phyloP scores from a whole-genome alignment of 2,888 invertebrate genomes.

The Drosophila testacea region DNA sequence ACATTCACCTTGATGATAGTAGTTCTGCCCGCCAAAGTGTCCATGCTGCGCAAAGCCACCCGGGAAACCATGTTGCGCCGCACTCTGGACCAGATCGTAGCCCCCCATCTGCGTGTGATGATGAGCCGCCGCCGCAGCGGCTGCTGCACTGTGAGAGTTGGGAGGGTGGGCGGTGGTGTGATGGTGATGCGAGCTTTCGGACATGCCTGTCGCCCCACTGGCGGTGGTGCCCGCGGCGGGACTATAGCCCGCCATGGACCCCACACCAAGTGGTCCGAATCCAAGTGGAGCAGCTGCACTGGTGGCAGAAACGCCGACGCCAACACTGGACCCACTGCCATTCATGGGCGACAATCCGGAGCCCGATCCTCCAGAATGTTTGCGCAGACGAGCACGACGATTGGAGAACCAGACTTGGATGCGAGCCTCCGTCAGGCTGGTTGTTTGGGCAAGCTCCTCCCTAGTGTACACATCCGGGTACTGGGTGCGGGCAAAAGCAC shows the following conservation, averaged over 20 bases:
- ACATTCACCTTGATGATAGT: slow-evolving; percentile 84
- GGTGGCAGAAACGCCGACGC: slow-evolving; percentile 53
- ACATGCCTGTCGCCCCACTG: slow-evolving; percentile 72
- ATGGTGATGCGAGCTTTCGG: slow-evolving; percentile 75
- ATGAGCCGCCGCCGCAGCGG: slow-evolving; percentile 82
- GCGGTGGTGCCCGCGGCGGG: slow-evolving; percentile 82
- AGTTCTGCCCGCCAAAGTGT: slow-evolving; percentile 84
- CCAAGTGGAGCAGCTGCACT: slow-evolving; percentile 74
- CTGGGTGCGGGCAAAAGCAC: slow-evolving; percentile 95
- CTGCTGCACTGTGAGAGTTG: slow-evolving; percentile 77
- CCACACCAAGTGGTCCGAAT: slow-evolving; percentile 82
- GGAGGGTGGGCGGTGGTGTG: slow-evolving; percentile 76
- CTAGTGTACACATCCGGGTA: slow-evolving; percentile 98
- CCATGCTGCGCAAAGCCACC: slow-evolving; percentile 83
- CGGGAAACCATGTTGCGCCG: slow-evolving; percentile 84
- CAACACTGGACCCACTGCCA: slow-evolving; percentile 46
- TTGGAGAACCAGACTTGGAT: slow-evolving; percentile 99
- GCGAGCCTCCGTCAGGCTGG: slow-evolving; percentile 95
- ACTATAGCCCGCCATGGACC: slow-evolving; percentile 85
- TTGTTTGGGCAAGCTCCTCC: slow-evolving; percentile 95
- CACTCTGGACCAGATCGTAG: slow-evolving; percentile 83
- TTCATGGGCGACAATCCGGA: slow-evolving; percentile 79
- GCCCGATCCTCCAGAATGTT: slow-evolving; percentile 87
- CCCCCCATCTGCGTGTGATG: slow-evolving; percentile 83
- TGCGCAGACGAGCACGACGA: slow-evolving; percentile 95